Conservation (phyloP, 2,888 invertebrate genomes). For the Aporophyla lueneburgensis region DNA sequence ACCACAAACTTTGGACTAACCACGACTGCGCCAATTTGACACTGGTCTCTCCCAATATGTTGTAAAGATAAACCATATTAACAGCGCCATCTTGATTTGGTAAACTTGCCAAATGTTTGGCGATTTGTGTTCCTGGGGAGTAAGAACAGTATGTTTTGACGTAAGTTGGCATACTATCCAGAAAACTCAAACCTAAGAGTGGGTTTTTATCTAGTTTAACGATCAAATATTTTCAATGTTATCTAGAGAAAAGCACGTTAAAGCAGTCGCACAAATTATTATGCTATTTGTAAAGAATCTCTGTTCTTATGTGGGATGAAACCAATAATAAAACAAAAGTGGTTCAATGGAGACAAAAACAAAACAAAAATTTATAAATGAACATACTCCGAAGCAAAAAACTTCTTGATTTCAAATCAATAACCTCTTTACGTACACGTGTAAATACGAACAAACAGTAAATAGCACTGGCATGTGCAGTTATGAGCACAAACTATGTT, state of each 20-base stretch:
- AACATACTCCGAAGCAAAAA: not conserved
- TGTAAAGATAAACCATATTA: not conserved
- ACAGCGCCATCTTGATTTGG: not conserved
- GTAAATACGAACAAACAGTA: slow-evolving; percentile 40
- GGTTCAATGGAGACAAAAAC: not conserved
- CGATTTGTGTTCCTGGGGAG: not conserved
- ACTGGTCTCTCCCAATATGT: too few relatives aligned
- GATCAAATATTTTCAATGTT: not conserved
- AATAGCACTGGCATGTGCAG: slow-evolving; percentile 49
- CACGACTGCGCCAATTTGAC: too few relatives aligned
- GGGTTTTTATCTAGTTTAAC: too few relatives aligned
- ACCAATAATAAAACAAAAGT: not conserved
- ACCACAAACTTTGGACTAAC: not conserved
- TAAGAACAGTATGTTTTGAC: not conserved
- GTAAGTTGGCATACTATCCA: not conserved
- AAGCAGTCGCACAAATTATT: not conserved
- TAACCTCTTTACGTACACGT: slow-evolving; percentile 12
- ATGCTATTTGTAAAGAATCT: not conserved
- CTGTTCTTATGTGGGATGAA: not conserved
- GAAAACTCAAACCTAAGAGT: too few relatives aligned
- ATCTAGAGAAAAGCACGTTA: not conserved
- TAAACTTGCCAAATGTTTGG: not conserved
- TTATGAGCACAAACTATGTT: slow-evolving; percentile 74
- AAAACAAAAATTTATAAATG: not conserved
- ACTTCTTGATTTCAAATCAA: not conserved